phyloP scores from a whole-genome alignment of 64 coral and sea anemone species.

The Anthopleura sola region DNA sequence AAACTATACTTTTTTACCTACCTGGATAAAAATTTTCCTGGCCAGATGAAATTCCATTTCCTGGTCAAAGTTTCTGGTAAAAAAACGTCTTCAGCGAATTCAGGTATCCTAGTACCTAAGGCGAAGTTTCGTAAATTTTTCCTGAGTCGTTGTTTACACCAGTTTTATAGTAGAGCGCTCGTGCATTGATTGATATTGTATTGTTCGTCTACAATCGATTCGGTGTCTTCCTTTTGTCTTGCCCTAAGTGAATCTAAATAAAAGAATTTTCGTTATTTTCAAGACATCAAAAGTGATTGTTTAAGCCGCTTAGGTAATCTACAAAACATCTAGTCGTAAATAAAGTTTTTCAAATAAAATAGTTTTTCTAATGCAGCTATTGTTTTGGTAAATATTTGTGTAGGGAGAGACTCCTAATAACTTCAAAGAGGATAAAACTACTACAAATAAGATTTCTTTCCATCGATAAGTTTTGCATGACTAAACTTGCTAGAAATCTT shows the following conservation, averaged over 20 bases:
- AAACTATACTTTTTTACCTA: neutral
- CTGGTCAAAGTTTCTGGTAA: neutral
- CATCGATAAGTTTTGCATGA: no score
- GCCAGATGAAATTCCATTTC: neutral
- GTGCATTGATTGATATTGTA: neutral
- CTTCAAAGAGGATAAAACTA: no score
- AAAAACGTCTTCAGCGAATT: neutral
- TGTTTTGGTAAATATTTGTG: neutral
- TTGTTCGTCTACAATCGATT: neutral
- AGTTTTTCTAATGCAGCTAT: neutral
- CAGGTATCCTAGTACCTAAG: neutral
- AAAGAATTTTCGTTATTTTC: neutral
- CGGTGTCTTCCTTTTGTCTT: neutral
- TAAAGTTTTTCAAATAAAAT: neutral
- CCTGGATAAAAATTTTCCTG: neutral
- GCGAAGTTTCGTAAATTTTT: neutral
- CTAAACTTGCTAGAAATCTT: no score
- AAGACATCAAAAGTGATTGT: neutral
- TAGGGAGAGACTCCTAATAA: neutral
- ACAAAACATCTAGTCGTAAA: neutral
- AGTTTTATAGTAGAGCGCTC: neutral
- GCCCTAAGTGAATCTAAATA: neutral
- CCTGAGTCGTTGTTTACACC: neutral
- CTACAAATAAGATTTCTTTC: no score
- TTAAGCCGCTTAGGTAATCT: neutral